Conservation (phyloP, 2,888 invertebrate genomes). For the Pseudococcus longispinus region DNA sequence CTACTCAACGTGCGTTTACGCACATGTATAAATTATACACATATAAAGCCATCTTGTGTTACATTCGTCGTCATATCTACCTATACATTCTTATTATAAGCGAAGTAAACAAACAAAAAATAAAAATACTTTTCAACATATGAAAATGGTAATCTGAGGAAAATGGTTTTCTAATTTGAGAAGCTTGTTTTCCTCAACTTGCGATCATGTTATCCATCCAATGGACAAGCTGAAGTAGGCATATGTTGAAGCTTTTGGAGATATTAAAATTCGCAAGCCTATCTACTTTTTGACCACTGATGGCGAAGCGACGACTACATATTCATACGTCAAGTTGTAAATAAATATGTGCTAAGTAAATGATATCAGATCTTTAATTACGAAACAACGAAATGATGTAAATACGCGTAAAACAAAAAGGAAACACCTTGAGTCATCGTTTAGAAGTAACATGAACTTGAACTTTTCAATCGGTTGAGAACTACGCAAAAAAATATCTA, state of each 20-base stretch:
- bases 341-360: neutral
- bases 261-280: neutral
- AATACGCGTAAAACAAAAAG: neutral
- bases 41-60: too few relatives aligned
- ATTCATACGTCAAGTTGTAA: neutral
- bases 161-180: neutral
- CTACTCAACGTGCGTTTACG: neutral
- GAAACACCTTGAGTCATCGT: slow-evolving; percentile 10
- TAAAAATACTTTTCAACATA: neutral
- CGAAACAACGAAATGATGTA: neutral
- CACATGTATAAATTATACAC: too few relatives aligned
- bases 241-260: neutral
- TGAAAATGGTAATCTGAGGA: neutral
- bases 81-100: neutral
- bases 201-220: too few relatives aligned
- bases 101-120: neutral
- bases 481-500: neutral
- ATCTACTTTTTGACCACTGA: too few relatives aligned
- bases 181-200: neutral
- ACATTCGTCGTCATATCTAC: neutral
- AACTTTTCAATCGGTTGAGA: slow-evolving; percentile 6
- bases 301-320: neutral
- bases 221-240: neutral
- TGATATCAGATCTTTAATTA: neutral
- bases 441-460: slow-evolving; percentile 20